These are phyloP conservation scores for Cephalopachus bancanus DNA, from an alignment of 2,797 vertebrate species.

Conservation along the genomic window DNA sequence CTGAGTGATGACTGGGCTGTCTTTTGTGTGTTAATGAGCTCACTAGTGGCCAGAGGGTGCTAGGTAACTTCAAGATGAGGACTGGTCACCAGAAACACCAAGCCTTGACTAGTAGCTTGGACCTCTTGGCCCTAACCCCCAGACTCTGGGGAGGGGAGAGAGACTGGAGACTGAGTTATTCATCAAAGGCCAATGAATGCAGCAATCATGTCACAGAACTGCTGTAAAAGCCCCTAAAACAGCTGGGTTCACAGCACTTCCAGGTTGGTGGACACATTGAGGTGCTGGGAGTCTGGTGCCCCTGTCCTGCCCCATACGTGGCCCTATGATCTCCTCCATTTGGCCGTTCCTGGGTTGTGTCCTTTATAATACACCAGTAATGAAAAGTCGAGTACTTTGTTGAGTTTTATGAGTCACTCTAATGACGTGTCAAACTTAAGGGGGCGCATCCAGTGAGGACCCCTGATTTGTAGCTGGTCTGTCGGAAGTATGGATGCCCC, in stretches of 20 bases:
- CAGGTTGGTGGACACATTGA: background rate
- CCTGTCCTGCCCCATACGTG: too few species aligned
- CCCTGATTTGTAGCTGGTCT: background rate
- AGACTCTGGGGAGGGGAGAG: background rate
- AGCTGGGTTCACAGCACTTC: background rate
- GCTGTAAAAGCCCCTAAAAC: too few species aligned
- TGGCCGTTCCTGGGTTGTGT: background rate
- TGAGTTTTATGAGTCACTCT: background rate
- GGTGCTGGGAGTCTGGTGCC: rapidly evolving
- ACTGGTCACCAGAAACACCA: background rate
- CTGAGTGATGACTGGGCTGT: background rate
- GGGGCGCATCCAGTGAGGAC: background rate
- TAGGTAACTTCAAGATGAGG: background rate
- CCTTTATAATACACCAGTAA: background rate
- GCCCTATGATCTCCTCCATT: background rate
- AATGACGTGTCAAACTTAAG: background rate
- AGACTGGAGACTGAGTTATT: background rate
- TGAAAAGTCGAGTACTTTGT: background rate
- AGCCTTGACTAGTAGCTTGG: background rate
- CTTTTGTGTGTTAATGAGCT: background rate
- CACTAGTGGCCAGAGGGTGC: background rate
- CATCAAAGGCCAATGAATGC: background rate
- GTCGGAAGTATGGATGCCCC: background rate
- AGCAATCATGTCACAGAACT: background rate
- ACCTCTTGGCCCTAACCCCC: background rate